These are phyloP conservation scores for Petaurus breviceps DNA, from an alignment of 2,113 vertebrate genomes.

Conservation along the genomic window DNA sequence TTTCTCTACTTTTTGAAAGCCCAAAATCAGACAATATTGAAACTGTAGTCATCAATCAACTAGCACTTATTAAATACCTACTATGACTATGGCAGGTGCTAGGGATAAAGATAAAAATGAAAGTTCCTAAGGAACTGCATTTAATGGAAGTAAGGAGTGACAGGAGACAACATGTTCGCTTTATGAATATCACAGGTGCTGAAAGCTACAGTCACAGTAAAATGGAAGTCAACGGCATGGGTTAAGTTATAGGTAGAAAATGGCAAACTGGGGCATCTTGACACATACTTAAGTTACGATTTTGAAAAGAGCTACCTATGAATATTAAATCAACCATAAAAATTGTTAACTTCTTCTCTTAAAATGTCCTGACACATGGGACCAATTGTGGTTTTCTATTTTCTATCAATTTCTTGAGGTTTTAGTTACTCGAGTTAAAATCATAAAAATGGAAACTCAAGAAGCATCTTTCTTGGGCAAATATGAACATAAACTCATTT, in stretches of 20 bases:
- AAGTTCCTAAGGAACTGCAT: background rate
- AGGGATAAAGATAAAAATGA: background rate
- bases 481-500: constrained; percentile 25
- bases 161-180: no score
- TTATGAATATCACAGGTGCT: no score
- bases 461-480: constrained; percentile 32
- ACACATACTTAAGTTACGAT: background rate
- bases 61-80: background rate
- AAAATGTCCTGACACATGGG: constrained; percentile 20
- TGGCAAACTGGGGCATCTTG: background rate
- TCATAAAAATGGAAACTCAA: constrained; percentile 21
- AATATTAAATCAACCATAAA: constrained; percentile 24
- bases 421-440: constrained; percentile 47
- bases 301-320: background rate
- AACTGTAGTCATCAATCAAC: background rate
- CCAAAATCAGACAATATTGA: background rate
- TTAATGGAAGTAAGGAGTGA: background rate
- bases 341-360: constrained; percentile 25
- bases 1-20: background rate
- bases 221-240: no score
- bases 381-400: background rate
- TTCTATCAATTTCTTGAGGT: constrained; percentile 26
- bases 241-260: background rate
- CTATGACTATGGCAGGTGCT: background rate
- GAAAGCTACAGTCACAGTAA: no score